These are phyloP conservation scores for Acestrorhynchus altus DNA, from an alignment of 2,797 vertebrate species.

Conservation along the genomic window DNA sequence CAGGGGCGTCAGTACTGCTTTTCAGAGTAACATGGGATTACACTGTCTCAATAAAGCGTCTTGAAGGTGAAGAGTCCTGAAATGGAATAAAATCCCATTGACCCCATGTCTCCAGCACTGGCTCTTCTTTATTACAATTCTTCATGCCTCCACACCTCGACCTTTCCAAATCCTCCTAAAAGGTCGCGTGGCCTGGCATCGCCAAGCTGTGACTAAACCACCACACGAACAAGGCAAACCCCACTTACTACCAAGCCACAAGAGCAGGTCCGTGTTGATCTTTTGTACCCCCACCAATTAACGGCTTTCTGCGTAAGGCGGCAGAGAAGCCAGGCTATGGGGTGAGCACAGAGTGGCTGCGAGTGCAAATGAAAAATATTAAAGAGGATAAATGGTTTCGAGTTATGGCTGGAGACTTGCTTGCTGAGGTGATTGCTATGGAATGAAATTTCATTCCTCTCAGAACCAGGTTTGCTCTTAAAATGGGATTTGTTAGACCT, in stretches of 20 bases:
- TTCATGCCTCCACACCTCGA: constrained; percentile 70
- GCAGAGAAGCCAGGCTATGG: constrained; percentile 59
- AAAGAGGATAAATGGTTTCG: not conserved
- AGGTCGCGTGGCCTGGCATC: constrained; percentile 72
- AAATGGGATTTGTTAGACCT: constrained; percentile 3
- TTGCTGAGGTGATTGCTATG: not conserved
- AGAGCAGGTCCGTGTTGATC: constrained; percentile 63
- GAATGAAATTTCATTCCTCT: not conserved
- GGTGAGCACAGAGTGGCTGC: not conserved
- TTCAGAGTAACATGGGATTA: constrained; percentile 28
- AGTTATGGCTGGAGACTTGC: not conserved
- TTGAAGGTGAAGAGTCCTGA: constrained; percentile 21
- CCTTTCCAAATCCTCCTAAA: constrained; percentile 82
- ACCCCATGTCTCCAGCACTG: constrained; percentile 69
- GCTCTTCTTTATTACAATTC: constrained; percentile 75
- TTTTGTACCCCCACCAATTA: constrained; percentile 63
- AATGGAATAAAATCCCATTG: constrained; percentile 65
- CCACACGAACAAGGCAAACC: constrained; percentile 64
- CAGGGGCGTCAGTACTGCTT: not conserved
- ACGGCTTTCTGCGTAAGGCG: constrained; percentile 69
- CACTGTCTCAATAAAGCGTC: constrained; percentile 26
- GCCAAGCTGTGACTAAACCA: constrained; percentile 60
- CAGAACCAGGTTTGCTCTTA: constrained; percentile 3
- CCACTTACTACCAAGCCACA: constrained; percentile 71
- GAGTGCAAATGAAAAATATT: not conserved